Evolutionary conservation across 2,888 invertebrate species (phyloP).

Genomic region (Dione juno): DNA sequence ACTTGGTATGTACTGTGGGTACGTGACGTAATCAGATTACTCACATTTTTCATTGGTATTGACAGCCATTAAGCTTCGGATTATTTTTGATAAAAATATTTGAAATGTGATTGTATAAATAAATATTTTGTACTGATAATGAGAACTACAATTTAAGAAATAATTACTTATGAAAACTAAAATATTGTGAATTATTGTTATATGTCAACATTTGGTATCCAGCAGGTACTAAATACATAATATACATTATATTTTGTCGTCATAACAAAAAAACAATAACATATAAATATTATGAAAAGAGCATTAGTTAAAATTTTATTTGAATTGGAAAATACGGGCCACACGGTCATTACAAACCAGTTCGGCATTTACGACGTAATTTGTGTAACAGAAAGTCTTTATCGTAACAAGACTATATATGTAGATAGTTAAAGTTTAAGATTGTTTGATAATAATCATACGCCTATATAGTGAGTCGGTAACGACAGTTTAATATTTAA

Average conservation of each 20-base stretch:
- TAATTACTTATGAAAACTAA: background rate
- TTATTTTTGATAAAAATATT: background rate
- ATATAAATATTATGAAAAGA: constrained; percentile 1
- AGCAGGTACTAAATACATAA: too few species aligned
- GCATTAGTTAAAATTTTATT: constrained; percentile 11
- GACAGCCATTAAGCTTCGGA: constrained; percentile 4
- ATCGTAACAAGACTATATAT: constrained; percentile 3
- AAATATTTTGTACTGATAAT: too few species aligned
- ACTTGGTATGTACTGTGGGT: too few species aligned
- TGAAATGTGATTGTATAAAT: background rate
- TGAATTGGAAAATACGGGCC: constrained; percentile 20
- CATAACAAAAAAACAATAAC: background rate
- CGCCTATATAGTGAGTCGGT: background rate
- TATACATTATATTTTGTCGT: too few species aligned
- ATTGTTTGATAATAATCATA: constrained; percentile 12
- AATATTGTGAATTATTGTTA: background rate
- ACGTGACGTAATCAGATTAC: too few species aligned
- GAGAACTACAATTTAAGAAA: too few species aligned
- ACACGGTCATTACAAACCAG: constrained; percentile 22
- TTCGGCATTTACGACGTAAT: constrained; percentile 22
- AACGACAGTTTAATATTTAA: constrained; percentile 7
- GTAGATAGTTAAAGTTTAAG: constrained; percentile 2
- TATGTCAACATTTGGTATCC: background rate
- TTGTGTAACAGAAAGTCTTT: constrained; percentile 16
- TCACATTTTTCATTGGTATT: too few species aligned